These are phyloP conservation scores for Amphipoea oculea DNA, from an alignment of 2,888 invertebrate genomes.

Conservation along the genomic window DNA sequence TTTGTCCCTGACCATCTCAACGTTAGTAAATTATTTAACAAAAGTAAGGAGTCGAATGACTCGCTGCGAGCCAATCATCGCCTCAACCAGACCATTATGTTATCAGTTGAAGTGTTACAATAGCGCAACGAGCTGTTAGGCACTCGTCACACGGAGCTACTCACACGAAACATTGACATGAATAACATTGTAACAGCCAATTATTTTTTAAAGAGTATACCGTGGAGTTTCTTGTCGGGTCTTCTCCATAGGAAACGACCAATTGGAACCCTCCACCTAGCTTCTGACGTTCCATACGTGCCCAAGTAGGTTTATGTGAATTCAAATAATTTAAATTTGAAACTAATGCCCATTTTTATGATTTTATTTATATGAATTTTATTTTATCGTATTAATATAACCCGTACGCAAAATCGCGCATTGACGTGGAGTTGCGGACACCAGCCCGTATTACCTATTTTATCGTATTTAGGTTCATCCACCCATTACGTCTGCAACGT, in stretches of 20 bases:
- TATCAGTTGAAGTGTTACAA: constrained; percentile 30
- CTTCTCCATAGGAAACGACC: neutral
- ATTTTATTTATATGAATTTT: too few species aligned
- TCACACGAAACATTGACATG: neutral
- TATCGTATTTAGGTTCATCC: too few species aligned
- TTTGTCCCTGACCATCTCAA: neutral
- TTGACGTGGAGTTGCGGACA: too few species aligned
- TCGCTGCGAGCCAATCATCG: constrained; percentile 2
- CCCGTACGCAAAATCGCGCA: too few species aligned
- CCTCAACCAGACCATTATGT: constrained; percentile 7
- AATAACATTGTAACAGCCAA: neutral
- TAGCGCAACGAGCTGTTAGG: neutral
- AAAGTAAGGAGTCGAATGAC: constrained; percentile 14
- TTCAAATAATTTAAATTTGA: too few species aligned
- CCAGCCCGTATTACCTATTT: too few species aligned
- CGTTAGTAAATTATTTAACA: neutral
- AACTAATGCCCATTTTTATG: too few species aligned
- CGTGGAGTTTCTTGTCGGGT: neutral
- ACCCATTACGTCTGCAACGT: too few species aligned
- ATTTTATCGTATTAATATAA: too few species aligned
- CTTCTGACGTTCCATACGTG: neutral
- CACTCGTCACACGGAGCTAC: neutral
- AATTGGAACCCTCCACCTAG: neutral
- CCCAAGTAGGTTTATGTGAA: neutral
- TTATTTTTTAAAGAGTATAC: neutral